phyloP scores from a whole-genome alignment of 2,888 invertebrate species.

The Formica aserva region DNA sequence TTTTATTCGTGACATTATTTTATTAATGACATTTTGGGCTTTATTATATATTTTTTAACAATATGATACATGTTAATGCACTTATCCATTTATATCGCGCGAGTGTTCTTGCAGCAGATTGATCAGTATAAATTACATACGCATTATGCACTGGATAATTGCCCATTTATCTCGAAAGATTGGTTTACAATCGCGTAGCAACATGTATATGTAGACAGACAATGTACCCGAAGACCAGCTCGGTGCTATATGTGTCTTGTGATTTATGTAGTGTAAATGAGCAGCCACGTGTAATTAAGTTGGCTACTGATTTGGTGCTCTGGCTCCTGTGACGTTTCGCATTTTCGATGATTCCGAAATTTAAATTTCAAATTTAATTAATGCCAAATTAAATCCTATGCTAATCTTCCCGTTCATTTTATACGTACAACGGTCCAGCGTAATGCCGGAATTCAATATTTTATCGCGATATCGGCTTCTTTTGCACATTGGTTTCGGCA shows the following conservation, averaged over 20 bases:
- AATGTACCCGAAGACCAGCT: constrained; percentile 35
- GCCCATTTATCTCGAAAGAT: constrained; percentile 50
- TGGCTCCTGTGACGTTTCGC: constrained; percentile 31
- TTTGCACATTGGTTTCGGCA: neutral
- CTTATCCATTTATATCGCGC: neutral
- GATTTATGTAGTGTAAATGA: constrained; percentile 55
- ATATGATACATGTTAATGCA: neutral
- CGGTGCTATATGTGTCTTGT: constrained; percentile 26
- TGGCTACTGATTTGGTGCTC: constrained; percentile 23
- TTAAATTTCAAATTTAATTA: constrained; percentile 53
- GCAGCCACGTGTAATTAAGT: constrained; percentile 50
- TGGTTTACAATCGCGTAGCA: constrained; percentile 35
- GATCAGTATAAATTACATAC: constrained; percentile 51
- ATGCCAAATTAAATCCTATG: constrained; percentile 45
- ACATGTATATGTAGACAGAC: constrained; percentile 4
- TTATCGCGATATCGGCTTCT: constrained; percentile 16
- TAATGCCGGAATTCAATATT: constrained; percentile 45
- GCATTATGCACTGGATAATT: constrained; percentile 51
- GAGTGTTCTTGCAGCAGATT: constrained; percentile 49
- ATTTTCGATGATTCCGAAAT: constrained; percentile 41
- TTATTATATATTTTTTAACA: neutral
- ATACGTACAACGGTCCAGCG: neutral
- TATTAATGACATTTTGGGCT: neutral
- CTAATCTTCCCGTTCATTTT: constrained; percentile 36
- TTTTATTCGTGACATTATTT: neutral